phyloP scores from a whole-genome alignment of 2,888 invertebrate species.

The Plutella xylostella region DNA sequence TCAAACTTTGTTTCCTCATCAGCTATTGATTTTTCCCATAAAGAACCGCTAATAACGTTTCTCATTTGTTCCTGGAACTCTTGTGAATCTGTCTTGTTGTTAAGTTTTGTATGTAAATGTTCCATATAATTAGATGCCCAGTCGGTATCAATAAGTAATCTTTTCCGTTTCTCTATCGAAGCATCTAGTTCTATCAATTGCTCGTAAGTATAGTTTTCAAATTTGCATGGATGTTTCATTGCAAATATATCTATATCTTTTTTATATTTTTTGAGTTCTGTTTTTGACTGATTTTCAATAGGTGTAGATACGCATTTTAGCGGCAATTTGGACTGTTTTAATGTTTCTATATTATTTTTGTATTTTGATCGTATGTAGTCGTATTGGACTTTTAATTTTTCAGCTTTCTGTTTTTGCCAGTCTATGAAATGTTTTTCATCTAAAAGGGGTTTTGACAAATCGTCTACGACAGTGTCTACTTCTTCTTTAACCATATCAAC shows the following conservation, averaged over 20 bases:
- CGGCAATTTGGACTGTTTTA: conserved; percentile 32
- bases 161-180: conserved; percentile 30
- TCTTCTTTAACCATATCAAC: conserved; percentile 39
- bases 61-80: conserved; percentile 62
- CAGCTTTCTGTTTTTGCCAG: conserved; percentile 67
- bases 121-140: conserved; percentile 61
- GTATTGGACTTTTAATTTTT: conserved; percentile 50
- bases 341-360: conserved; percentile 41
- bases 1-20: conserved; percentile 66
- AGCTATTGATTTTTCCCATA: conserved; percentile 65
- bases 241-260: conserved; percentile 47
- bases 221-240: conserved; percentile 39
- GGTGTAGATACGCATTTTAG: no score
- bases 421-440: conserved; percentile 62
- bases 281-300: conserved; percentile 26
- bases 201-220: conserved; percentile 49
- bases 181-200: conserved; percentile 43
- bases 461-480: conserved; percentile 40
- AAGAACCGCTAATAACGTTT: conserved; percentile 49
- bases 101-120: conserved; percentile 51
- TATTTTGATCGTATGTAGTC: conserved; percentile 49
- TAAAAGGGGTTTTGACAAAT: conserved; percentile 51
- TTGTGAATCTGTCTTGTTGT: conserved; percentile 46
- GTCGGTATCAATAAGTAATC: conserved; percentile 34
- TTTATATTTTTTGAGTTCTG: conserved; percentile 28